Conservation (phyloP, 2,888 invertebrate species). For the Vesta saturnalis region DNA sequence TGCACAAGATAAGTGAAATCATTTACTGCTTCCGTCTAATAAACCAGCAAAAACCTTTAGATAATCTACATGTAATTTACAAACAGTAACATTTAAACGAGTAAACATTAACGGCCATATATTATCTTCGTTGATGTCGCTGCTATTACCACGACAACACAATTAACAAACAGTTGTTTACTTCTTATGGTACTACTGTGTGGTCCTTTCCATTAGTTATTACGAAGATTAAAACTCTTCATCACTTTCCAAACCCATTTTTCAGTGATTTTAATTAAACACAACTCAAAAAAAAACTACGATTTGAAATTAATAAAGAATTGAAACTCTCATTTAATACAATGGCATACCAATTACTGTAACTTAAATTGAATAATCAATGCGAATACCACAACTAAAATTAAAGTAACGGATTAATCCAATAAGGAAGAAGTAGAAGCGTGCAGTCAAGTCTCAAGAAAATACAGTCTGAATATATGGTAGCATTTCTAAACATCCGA, state of each 20-base stretch:
- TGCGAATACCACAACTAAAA: conserved; percentile 18
- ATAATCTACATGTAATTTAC: conserved; percentile 21
- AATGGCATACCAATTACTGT: conserved; percentile 16
- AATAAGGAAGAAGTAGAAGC: conserved; percentile 21
- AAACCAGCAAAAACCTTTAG: conserved; percentile 16
- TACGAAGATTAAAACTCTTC: neutral
- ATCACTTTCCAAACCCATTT: neutral
- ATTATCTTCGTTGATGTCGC: conserved; percentile 13
- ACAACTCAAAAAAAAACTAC: too few relatives aligned
- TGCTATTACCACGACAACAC: conserved; percentile 20
- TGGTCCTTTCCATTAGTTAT: conserved; percentile 1
- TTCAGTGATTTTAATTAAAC: too few relatives aligned
- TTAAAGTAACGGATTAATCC: conserved; percentile 22
- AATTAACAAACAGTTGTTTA: conserved; percentile 24
- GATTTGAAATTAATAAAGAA: too few relatives aligned
- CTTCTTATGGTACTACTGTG: conserved; percentile 13
- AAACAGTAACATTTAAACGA: conserved; percentile 18
- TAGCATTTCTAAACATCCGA: conserved; percentile 8
- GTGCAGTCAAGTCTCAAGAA: neutral
- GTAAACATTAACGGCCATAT: conserved; percentile 18
- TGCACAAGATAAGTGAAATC: conserved; percentile 1
- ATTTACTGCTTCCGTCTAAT: conserved; percentile 14
- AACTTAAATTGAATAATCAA: neutral
- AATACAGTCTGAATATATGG: conserved; percentile 6
- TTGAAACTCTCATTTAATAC: too few relatives aligned